A percentile compares a stretch with the other conserved stretches of the same genome.
Conservation (phyloP, 2,888 invertebrate genomes). For the Hipparchia semele region DNA sequence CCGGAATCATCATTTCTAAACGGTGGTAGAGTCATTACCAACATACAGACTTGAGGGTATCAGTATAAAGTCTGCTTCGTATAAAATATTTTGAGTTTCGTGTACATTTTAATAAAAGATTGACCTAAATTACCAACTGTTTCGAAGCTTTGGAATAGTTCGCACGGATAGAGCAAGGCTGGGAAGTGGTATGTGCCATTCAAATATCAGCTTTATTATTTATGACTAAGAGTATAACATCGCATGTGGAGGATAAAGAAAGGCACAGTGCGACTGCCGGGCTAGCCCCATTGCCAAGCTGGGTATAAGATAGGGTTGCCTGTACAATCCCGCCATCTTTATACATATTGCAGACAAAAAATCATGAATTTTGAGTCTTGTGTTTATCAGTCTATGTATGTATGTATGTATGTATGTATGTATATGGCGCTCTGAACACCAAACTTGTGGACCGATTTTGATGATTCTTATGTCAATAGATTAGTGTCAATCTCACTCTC, state of each 20-base stretch:
- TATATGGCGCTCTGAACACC: no score
- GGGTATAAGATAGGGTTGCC: constrained; percentile 1
- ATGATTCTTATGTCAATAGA: no score
- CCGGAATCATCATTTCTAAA: no score
- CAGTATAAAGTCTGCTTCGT: not conserved
- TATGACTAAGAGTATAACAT: constrained; percentile 4
- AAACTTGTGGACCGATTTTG: no score
- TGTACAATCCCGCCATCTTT: no score
- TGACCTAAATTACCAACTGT: constrained; percentile 12
- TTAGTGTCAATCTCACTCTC: no score
- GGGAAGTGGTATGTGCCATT: constrained; percentile 9
- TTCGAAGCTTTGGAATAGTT: constrained; percentile 23
- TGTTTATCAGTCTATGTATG: no score
- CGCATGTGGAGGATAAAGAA: constrained; percentile 30
- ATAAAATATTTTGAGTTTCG: constrained; percentile 8
- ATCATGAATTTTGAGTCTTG: no score
- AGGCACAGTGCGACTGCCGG: constrained; percentile 24
- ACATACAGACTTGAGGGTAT: no score
- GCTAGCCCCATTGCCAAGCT: constrained; percentile 29
- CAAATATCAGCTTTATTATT: not conserved
- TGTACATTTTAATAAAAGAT: constrained; percentile 19
- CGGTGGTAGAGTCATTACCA: no score
- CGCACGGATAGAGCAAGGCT: constrained; percentile 27
- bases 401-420: no score
- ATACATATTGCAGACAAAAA: not conserved